phyloP scores from a whole-genome alignment of 35 echinoderm and acorn worm genomes.

The Lytechinus pictus region DNA sequence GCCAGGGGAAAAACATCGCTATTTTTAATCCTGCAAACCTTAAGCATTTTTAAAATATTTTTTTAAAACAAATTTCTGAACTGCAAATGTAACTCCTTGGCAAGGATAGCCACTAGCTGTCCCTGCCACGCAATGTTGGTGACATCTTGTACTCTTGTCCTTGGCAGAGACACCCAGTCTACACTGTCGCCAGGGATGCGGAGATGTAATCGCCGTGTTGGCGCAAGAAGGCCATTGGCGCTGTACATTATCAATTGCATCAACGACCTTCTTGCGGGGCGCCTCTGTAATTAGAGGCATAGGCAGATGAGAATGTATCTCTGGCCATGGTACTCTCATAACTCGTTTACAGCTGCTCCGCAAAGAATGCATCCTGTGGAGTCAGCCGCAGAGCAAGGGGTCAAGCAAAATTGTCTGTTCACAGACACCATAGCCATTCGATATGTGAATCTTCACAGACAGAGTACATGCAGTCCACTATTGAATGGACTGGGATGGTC shows the following conservation, averaged over 20 bases:
- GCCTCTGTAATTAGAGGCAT: neutral
- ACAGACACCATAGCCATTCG: too few relatives aligned
- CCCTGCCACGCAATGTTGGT: neutral
- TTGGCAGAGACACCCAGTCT: neutral
- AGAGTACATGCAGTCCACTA: too few relatives aligned
- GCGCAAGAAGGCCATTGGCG: too few relatives aligned
- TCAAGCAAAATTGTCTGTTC: neutral
- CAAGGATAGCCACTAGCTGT: neutral
- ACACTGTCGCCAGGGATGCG: neutral
- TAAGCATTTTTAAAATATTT: too few relatives aligned
- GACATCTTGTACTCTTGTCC: neutral
- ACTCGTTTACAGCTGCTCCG: neutral
- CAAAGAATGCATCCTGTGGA: neutral
- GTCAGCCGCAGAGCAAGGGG: neutral
- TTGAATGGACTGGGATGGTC: too few relatives aligned
- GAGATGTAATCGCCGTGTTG: neutral
- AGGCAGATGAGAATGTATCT: conserved; percentile 3
- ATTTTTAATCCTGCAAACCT: too few relatives aligned
- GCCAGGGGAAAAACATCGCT: too few relatives aligned
- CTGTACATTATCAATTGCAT: too few relatives aligned
- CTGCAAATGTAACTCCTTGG: neutral
- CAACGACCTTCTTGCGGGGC: too few relatives aligned
- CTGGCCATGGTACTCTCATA: neutral
- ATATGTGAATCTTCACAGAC: too few relatives aligned
- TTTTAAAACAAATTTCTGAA: too few relatives aligned